These are phyloP conservation scores for Drosophila mayaguana DNA, from an alignment of 2,888 invertebrate species.

Conservation along the genomic window DNA sequence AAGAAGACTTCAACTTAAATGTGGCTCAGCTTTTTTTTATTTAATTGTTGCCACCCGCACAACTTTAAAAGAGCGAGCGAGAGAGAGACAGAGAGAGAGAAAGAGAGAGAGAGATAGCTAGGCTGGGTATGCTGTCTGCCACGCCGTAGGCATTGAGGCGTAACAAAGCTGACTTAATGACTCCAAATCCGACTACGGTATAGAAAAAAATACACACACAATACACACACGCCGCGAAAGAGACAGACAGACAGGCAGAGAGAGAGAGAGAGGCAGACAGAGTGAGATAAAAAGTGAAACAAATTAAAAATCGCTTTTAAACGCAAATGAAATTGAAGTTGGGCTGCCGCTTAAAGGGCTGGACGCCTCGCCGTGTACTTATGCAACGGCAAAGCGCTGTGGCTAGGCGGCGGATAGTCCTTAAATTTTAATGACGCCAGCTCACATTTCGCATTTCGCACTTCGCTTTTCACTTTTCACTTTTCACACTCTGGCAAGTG, in stretches of 20 bases:
- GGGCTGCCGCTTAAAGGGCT: constrained; percentile 20
- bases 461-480: constrained; percentile 3
- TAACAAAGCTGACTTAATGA: constrained; percentile 76
- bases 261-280: background rate
- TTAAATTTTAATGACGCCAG: constrained; percentile 47
- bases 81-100: background rate
- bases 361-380: constrained; percentile 2
- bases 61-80: constrained; percentile 41
- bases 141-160: constrained; percentile 66
- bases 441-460: constrained; percentile 1
- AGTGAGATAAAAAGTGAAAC: constrained; percentile 45
- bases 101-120: background rate
- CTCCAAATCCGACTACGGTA: constrained; percentile 52
- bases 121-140: constrained; percentile 18
- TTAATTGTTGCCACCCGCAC: constrained; percentile 47
- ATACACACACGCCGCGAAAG: background rate
- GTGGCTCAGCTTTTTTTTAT: constrained; percentile 44
- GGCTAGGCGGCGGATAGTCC: constrained; percentile 11
- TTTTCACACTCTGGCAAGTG: constrained; percentile 41
- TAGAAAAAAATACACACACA: constrained; percentile 23
- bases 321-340: constrained; percentile 53
- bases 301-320: constrained; percentile 67
- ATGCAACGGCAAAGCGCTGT: constrained; percentile 23
- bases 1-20: constrained; percentile 50
- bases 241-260: background rate